Percentiles rank a stretch among this genome's conserved stretches.
These are phyloP conservation scores for Pelochelys cantorii DNA, from an alignment of 2,797 vertebrate species.

Conservation along the genomic window DNA sequence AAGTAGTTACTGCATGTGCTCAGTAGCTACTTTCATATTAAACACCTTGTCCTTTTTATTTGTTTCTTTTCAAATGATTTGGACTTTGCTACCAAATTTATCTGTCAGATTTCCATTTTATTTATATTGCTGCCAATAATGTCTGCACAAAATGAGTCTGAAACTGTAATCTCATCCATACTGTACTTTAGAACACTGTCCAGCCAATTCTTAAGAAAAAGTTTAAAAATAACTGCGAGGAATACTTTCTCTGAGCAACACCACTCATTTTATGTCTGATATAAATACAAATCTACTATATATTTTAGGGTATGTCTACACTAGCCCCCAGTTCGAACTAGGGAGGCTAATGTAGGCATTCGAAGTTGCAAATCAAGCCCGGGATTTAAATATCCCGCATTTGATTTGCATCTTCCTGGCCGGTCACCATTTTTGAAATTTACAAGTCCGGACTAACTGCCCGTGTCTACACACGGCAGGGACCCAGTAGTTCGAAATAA, in stretches of 20 bases:
- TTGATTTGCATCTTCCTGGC: too few species aligned
- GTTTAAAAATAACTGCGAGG: background rate
- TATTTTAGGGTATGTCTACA: too few species aligned
- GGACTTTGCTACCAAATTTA: slow-evolving; percentile 15
- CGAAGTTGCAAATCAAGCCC: too few species aligned
- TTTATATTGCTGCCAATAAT: background rate
- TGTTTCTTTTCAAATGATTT: slow-evolving; percentile 34
- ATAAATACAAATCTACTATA: background rate
- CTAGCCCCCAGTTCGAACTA: too few species aligned
- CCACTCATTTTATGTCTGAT: slow-evolving; percentile 15
- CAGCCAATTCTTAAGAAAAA: background rate
- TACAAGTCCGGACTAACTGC: too few species aligned
- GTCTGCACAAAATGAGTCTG: slow-evolving; percentile 1
- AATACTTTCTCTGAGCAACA: slow-evolving; percentile 29
- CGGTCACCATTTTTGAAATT: too few species aligned
- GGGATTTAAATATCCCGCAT: too few species aligned
- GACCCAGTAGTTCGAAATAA: too few species aligned
- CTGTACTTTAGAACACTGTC: background rate
- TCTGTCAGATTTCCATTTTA: background rate
- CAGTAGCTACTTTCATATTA: background rate
- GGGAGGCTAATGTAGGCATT: too few species aligned
- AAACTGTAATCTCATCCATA: background rate
- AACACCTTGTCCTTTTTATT: background rate
- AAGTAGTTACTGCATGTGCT: background rate
- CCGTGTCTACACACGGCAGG: too few species aligned